Evolutionary conservation across 2,888 invertebrate genomes (phyloP).

Genomic region (Apocheima hispidaria): DNA sequence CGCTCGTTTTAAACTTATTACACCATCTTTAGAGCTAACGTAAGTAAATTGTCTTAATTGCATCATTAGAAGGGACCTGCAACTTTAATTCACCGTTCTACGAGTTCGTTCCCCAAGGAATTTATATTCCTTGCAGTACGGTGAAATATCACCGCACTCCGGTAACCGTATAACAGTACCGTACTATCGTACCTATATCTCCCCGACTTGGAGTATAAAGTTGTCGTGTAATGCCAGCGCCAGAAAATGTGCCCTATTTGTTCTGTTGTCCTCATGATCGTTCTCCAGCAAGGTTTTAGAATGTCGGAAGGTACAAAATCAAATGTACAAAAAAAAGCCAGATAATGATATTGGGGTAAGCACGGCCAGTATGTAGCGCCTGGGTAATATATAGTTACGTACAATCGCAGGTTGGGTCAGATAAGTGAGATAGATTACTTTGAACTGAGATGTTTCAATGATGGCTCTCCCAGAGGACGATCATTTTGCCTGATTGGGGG

Average conservation of each 20-base stretch:
- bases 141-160: constrained; percentile 12
- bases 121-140: constrained; percentile 23
- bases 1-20: background rate
- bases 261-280: no score
- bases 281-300: no score
- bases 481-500: constrained; percentile 23
- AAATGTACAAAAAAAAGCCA: no score
- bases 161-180: constrained; percentile 10
- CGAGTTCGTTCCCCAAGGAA: constrained; percentile 12
- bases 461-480: constrained; percentile 8
- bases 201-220: background rate
- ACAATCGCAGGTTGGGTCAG: constrained; percentile 17
- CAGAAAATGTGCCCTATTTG: no score
- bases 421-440: constrained; percentile 29
- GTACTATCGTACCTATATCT: constrained; percentile 6
- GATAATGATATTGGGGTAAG: no score
- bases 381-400: no score
- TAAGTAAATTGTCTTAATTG: constrained; percentile 25
- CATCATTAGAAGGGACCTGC: constrained; percentile 11
- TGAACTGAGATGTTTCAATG: constrained; percentile 24
- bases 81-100: constrained; percentile 18
- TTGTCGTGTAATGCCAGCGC: background rate
- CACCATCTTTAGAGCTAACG: background rate
- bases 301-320: no score
- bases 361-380: no score